Base-by-base conservation (phyloP, 2,888 invertebrate species). In the Caenorhabditis imperialis region DNA sequence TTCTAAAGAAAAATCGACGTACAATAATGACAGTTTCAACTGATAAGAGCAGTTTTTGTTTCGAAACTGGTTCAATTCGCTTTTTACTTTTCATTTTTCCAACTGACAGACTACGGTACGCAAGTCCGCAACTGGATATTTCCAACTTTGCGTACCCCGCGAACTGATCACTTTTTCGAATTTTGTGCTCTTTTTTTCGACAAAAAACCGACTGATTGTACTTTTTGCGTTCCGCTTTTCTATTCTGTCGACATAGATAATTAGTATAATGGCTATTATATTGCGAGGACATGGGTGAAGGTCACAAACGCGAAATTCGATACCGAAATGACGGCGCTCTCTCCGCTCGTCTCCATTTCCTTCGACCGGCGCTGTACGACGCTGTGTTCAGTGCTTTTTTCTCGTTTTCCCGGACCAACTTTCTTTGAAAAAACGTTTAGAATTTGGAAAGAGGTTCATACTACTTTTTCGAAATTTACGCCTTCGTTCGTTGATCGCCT, bases 261-360 rank as follows among this genome's bases (percentile, higher is more conserved):
- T 71, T 71, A 71, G 44, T 71, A 55, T 57, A 62, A 71, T 71
- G 57, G 71, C 55, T 71, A 51, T 71, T 71, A 71, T 61, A 30
- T 57, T 45, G 62, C 62, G 58, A 58, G 50, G 50, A 42, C 61
- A 47, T 27, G 55, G 71, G 61, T 62, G 71, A 62, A 71, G 71
- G 71, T 62, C 71, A 62, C 37, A 61, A 71, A 62, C 37, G 38
- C 61, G 71, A 71, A 71, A 71, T 71, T 71, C 42, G 71, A 71
- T 57, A 71, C 71, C 62, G 53, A 53, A 69, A 60, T 60, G 60
- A 51, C 44, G 51, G 53, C 54, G 38, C 60, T 40, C 40, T 40
- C 40, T 40, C 30, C 6, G 35, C 67, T 54, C 47, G 67, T 67
- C 61, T 70, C 70, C 48, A 50, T 61, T 61, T 48, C 61, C 48